phyloP scores from a whole-genome alignment of 2,113 vertebrate genomes.

The Pongo abelii region DNA sequence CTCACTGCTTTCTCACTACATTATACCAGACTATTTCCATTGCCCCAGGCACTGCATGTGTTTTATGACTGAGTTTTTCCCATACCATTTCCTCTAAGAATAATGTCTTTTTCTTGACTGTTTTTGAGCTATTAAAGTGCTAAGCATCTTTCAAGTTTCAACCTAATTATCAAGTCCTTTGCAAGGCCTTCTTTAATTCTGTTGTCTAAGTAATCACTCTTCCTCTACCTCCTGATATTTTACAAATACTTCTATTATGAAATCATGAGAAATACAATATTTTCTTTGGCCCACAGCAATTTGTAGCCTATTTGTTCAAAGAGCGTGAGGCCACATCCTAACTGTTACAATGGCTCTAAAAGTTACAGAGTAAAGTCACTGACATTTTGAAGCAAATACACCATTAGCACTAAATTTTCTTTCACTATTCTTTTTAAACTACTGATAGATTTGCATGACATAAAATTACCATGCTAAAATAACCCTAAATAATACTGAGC shows the following conservation, averaged over 20 bases:
- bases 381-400: constrained; percentile 31
- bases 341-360: neutral
- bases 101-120: neutral
- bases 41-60: neutral
- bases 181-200: neutral
- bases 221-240: neutral
- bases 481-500: neutral
- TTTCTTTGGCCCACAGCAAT: neutral
- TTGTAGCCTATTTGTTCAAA: neutral
- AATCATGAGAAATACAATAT: neutral
- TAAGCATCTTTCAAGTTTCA: neutral
- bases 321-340: neutral
- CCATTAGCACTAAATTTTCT: neutral
- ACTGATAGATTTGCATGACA: neutral
- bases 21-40: neutral
- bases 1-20: neutral
- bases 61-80: neutral
- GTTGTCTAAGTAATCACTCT: neutral
- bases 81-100: neutral
- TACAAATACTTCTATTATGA: neutral
- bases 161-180: neutral
- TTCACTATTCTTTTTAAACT: neutral
- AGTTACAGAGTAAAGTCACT: neutral
- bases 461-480: neutral
- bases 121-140: neutral